These are phyloP conservation scores for Lepidocolaptes lacrymiger DNA, from an alignment of 2,797 vertebrate genomes.

Conservation along the genomic window DNA sequence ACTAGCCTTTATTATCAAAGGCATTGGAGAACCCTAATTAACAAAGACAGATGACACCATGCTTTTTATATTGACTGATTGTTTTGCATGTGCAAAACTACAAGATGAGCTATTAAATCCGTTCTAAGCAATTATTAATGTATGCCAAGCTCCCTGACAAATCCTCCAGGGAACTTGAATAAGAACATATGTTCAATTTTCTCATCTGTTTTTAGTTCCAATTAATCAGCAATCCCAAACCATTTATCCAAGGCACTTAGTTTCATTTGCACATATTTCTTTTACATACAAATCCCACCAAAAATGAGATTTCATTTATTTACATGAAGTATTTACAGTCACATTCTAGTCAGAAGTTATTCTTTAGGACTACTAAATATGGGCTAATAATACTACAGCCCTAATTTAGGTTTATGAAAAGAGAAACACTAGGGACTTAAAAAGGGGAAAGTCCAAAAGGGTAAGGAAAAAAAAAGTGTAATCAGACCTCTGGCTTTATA, in stretches of 20 bases:
- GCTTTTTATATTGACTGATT: conserved; percentile 40
- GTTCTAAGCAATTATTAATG: conserved; percentile 1
- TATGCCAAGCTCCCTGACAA: conserved; percentile 14
- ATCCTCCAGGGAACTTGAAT: conserved; percentile 35
- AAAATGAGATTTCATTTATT: conserved; percentile 6
- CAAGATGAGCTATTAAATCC: conserved; percentile 24
- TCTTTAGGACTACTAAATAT: conserved; percentile 5
- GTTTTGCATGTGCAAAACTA: conserved; percentile 22
- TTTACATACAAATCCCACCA: background rate
- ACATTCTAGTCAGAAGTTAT: background rate
- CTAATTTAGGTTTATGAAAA: conserved; percentile 37
- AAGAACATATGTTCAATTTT: conserved; percentile 47
- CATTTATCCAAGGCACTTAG: background rate
- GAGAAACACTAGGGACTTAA: conserved; percentile 11
- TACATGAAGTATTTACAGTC: background rate
- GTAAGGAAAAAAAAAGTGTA: background rate
- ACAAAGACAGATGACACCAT: background rate
- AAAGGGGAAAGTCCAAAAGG: conserved; percentile 17
- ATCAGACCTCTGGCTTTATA: background rate
- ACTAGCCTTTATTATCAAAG: background rate
- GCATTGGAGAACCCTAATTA: background rate
- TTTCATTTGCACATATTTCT: background rate
- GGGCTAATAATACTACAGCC: background rate
- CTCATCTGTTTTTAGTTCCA: conserved; percentile 59
- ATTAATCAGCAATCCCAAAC: conserved; percentile 33